Percentiles rank a stretch among this genome's conserved stretches.
phyloP scores from a whole-genome alignment of 2,888 invertebrate species.

The Polymixis lichenea region DNA sequence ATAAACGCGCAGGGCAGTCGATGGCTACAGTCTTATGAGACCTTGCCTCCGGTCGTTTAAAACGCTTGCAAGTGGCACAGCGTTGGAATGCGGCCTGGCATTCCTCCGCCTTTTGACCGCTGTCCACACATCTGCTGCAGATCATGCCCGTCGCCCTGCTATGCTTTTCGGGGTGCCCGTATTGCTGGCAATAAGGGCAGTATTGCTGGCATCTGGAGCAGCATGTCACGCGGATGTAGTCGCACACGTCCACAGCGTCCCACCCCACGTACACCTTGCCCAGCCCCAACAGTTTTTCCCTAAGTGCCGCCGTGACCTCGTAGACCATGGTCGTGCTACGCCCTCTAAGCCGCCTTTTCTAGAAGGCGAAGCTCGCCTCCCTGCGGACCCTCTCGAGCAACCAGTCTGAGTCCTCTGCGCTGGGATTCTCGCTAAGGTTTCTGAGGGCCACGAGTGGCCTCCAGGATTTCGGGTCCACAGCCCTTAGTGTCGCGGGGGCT shows the following conservation, averaged over 20 bases:
- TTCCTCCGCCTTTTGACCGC: slow-evolving; percentile 30
- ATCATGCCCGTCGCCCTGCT: slow-evolving; percentile 35
- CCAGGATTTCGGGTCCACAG: background rate
- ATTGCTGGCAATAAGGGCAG: no score
- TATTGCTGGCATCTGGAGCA: slow-evolving; percentile 71
- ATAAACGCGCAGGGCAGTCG: slow-evolving; percentile 46
- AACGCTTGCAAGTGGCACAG: slow-evolving; percentile 64
- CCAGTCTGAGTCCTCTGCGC: background rate
- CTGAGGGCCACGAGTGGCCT: background rate
- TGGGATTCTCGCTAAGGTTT: background rate
- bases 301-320: background rate
- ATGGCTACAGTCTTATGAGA: slow-evolving; percentile 51
- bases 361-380: background rate
- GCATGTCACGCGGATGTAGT: slow-evolving; percentile 56
- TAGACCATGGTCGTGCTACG: slow-evolving; percentile 8
- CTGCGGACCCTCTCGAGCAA: fast-evolving
- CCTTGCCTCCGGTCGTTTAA: slow-evolving; percentile 36
- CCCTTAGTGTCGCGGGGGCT: fast-evolving
- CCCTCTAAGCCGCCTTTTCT: slow-evolving; percentile 2
- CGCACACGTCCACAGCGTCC: slow-evolving; percentile 38
- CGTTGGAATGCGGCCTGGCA: slow-evolving; percentile 19
- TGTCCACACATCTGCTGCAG: slow-evolving; percentile 61
- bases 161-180: slow-evolving; percentile 68
- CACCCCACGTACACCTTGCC: slow-evolving; percentile 50
- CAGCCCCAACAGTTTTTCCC: slow-evolving; percentile 11